Conservation (phyloP, 2,113 vertebrate genomes). For the Eurypyga helias region DNA sequence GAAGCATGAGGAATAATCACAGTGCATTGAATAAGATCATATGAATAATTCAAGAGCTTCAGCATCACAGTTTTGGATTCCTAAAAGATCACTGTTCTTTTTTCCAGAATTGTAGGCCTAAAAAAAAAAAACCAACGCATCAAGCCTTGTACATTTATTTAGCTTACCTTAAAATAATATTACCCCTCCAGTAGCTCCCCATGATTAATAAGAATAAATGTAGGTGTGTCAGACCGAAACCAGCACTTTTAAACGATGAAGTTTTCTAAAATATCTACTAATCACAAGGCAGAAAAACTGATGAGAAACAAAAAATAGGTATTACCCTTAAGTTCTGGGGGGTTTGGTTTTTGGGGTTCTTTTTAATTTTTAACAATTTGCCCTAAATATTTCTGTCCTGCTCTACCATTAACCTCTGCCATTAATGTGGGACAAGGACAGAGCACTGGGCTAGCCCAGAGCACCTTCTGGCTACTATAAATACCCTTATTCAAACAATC, state of each 20-base stretch:
- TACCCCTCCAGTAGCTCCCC: neutral
- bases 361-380: neutral
- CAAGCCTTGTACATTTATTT: neutral
- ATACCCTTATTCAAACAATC: neutral
- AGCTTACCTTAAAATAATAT: neutral
- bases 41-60: slow-evolving; percentile 61
- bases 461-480: neutral
- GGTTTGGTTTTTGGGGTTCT: too few species aligned
- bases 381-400: neutral
- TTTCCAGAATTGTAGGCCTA: neutral
- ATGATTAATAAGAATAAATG: neutral
- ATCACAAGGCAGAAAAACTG: neutral
- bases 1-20: slow-evolving; percentile 59
- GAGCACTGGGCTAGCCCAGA: neutral
- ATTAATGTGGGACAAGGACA: neutral
- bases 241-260: neutral
- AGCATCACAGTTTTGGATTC: slow-evolving; percentile 34
- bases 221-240: neutral
- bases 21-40: slow-evolving; percentile 41
- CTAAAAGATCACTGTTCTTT: slow-evolving; percentile 20
- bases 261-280: neutral
- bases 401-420: neutral
- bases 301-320: neutral
- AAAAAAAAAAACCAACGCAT: neutral
- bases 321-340: neutral